Evolutionary conservation across 2,888 invertebrate genomes (phyloP), one percentile per base, ranked within the genome.

Genomic region (Helleia helle): DNA sequence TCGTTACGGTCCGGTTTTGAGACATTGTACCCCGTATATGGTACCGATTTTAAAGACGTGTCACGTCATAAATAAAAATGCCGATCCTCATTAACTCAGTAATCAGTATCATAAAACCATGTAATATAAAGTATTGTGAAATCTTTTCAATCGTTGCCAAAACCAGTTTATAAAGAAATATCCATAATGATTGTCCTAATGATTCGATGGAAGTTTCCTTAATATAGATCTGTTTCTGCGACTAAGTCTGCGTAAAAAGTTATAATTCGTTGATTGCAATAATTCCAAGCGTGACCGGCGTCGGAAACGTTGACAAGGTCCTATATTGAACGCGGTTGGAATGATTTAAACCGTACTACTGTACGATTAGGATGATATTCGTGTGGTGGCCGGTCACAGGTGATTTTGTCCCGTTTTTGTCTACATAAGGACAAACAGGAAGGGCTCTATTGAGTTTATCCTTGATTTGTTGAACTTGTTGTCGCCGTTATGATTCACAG

Each of bases 351-450:
- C 30, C 59, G 49, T 51, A 70, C 59, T 48, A 12, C 2, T 29
- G 34, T 18, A 29, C 0, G 7, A 50, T 62, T 55, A 52, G 58
- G 48, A 47, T 40, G 40, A 56, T 43, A 54, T 55, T 65, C 36
- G 45, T 46, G 41, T 55, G 34, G 46, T 36, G 31, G 12, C 42
- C 36, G 38, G 41, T 44, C 45, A 43, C 42, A 49, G 46, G 44
- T 53, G 47, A 52, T 49, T 52, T 54, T 55, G 59, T 59, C 56
- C 51, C 55, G 59, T 60, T 64, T 62, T 64, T 51, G 56, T 59
- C 59, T 54, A 55, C 51, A 60, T 65, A 66, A 71, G 71, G 73
- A 73, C 59, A 71, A 73, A 72, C 79, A 79, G 80, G 79, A 80
- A 75, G 72, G 59, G 46, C 65, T 66, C 65, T 61, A 72, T 76